Percentiles rank a stretch among this genome's conserved stretches.
phyloP scores from a whole-genome alignment of 2,797 vertebrate genomes.

The Girardinus metallicus region DNA sequence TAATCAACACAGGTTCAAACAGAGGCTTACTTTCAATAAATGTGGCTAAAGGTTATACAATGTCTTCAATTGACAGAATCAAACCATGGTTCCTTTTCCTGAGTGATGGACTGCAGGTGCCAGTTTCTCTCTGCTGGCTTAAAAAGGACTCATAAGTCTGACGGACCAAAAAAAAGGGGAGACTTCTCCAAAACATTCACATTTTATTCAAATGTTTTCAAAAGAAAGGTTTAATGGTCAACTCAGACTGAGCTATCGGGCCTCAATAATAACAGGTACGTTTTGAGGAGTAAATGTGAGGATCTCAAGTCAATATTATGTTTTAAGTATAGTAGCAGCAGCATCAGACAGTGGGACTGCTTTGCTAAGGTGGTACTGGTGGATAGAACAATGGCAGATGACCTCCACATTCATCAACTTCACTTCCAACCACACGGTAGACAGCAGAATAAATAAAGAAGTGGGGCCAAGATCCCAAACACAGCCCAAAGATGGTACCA shows the following conservation, averaged over 20 bases:
- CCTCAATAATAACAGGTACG: neutral
- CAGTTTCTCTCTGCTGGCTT: neutral
- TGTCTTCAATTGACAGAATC: neutral
- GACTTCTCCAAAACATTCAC: neutral
- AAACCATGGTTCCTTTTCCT: neutral
- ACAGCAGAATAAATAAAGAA: neutral
- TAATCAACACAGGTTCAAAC: neutral
- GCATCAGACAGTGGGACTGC: neutral
- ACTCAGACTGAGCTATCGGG: neutral
- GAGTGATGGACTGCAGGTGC: neutral
- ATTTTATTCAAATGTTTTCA: neutral
- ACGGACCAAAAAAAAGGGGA: neutral
- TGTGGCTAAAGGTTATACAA: neutral
- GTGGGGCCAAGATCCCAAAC: neutral
- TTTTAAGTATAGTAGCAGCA: neutral
- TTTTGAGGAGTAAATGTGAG: neutral
- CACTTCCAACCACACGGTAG: neutral
- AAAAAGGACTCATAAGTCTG: neutral
- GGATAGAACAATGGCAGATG: neutral
- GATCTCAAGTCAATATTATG: neutral
- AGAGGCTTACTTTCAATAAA: neutral
- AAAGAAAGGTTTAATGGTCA: neutral
- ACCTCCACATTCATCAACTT: neutral
- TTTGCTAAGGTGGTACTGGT: neutral
- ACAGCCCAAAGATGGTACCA: neutral